Evolutionary conservation across 23 tunicate genomes (phyloP), one percentile per base, ranked within the genome.

Genomic region (Oikopleura albicans): DNA sequence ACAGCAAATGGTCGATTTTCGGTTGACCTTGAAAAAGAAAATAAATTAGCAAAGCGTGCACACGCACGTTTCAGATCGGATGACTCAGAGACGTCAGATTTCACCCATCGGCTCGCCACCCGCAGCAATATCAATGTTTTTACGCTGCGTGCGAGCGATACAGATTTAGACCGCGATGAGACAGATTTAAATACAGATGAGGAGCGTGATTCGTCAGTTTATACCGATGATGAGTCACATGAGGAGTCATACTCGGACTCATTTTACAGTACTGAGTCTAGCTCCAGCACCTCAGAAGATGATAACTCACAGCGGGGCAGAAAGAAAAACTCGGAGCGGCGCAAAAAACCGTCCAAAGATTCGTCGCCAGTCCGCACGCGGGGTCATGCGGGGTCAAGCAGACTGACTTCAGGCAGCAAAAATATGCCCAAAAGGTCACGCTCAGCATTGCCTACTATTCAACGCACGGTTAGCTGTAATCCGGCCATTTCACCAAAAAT

Each of bases 11-110:
- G 34, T 37, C 36, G 33, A 2, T 29, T 71, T 29, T 27, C 36
- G 4, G 79, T 71, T 29, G 79, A 71, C 35, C 35, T 71, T 4
- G 79, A 71, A 29, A 71, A 71, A 29, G 79, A 71, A 71, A 71
- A 71, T 37, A 71, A 71, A 31, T 37, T 71, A 29, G 79, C 79
- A 29, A 16, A 29, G 31, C 79, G 79, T 4, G 79, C 79, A 27
- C 79, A 71, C 79, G 79, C 79, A 16, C 79, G 79, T 2, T 71
- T 71, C 31, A 27, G 79, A 29, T 71, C 79, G 35, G 79, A 71
- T 29, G 79, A 71, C 37, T 71, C 79, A 2, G 79, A 71, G 31
- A 71, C 33, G 2, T 12, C 34, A 2, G 35, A 71, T 71, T 34
- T 4, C 33, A 71, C 28, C 79, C 79, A 71, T 29, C 34, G 79